phyloP scores from a whole-genome alignment of 1,140 invertebrate species.

The Dreissena polymorpha region DNA sequence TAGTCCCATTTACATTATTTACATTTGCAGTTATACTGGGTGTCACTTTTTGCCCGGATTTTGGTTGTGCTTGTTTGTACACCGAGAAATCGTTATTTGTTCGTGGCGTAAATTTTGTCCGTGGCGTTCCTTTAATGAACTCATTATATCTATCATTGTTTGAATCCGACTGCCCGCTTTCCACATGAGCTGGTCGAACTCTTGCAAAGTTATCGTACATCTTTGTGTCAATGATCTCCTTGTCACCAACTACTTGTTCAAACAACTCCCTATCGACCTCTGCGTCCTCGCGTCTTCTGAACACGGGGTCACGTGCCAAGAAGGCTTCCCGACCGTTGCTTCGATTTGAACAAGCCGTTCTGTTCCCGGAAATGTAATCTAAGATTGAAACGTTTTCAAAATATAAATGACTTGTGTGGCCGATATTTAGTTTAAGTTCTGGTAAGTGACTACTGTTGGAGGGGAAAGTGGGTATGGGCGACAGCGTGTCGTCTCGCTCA shows the following conservation, averaged over 20 bases:
- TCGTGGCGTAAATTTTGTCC: slow-evolving; percentile 37
- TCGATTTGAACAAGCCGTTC: neutral
- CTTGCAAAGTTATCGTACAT: slow-evolving; percentile 53
- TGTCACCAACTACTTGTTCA: slow-evolving; percentile 47
- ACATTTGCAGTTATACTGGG: neutral
- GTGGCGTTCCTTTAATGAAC: slow-evolving; percentile 20
- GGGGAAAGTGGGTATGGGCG: neutral
- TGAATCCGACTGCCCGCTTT: slow-evolving; percentile 23
- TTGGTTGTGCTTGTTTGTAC: slow-evolving; percentile 23
- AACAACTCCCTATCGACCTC: slow-evolving; percentile 48
- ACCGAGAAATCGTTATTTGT: slow-evolving; percentile 40
- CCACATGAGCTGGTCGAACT: slow-evolving; percentile 14
- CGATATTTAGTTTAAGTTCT: slow-evolving; percentile 27
- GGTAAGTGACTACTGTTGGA: neutral
- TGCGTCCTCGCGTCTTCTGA: slow-evolving; percentile 10
- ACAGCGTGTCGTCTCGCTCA: neutral
- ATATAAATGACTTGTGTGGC: slow-evolving; percentile 41
- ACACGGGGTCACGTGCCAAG: neutral
- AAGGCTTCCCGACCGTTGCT: neutral
- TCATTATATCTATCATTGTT: slow-evolving; percentile 14
- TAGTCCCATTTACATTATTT: neutral
- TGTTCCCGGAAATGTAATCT: slow-evolving; percentile 27
- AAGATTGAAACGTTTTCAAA: slow-evolving; percentile 41
- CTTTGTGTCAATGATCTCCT: slow-evolving; percentile 38
- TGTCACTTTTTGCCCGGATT: neutral